A percentile compares a stretch with the other conserved stretches of the same genome.
These are phyloP conservation scores for Branchipolynoe longqiensis DNA, from an alignment of 2,888 invertebrate species.

Conservation along the genomic window DNA sequence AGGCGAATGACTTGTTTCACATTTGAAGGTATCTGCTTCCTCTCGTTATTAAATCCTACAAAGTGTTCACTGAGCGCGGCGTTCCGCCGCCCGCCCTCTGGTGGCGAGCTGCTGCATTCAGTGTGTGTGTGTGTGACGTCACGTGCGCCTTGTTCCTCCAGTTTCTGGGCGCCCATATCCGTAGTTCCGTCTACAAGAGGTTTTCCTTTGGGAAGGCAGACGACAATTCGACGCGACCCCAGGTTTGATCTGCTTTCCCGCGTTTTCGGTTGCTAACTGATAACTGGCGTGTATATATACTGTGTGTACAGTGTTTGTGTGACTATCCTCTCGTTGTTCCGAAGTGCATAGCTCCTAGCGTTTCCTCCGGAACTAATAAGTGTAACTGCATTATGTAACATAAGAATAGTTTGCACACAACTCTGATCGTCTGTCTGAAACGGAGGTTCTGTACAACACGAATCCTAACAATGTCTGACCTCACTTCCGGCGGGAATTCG, in stretches of 20 bases:
- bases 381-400: too few species aligned
- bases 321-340: neutral
- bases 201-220: slow-evolving; percentile 48
- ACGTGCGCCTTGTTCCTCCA: slow-evolving; percentile 24
- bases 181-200: slow-evolving; percentile 50
- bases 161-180: slow-evolving; percentile 52
- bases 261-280: slow-evolving; percentile 6
- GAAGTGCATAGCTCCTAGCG: too few species aligned
- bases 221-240: slow-evolving; percentile 27
- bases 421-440: too few species aligned
- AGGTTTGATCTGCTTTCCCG: slow-evolving; percentile 28
- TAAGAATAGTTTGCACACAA: too few species aligned
- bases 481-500: too few species aligned
- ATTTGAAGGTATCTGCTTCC: too few species aligned
- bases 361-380: too few species aligned
- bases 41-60: too few species aligned
- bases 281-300: neutral
- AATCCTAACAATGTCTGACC: too few species aligned
- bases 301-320: slow-evolving; percentile 25
- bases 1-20: too few species aligned
- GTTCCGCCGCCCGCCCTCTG: neutral
- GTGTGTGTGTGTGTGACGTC: neutral
- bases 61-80: neutral
- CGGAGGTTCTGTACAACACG: too few species aligned
- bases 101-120: neutral